These are phyloP conservation scores for Microctonus hyperodae DNA, from an alignment of 2,888 invertebrate species.

Conservation along the genomic window DNA sequence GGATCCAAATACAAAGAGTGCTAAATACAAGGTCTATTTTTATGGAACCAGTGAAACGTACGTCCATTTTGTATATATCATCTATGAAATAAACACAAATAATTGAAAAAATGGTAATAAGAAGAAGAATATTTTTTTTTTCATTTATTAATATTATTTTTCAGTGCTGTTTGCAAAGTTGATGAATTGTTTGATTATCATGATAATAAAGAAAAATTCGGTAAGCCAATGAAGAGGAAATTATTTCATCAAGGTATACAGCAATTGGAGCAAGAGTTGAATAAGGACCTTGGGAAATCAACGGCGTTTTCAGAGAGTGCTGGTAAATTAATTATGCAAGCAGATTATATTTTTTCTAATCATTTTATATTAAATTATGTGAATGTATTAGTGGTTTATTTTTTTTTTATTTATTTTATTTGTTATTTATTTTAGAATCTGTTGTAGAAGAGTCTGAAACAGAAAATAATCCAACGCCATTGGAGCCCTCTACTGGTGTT, in stretches of 20 bases:
- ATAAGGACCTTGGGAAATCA: conserved; percentile 63
- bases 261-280: conserved; percentile 84
- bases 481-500: conserved; percentile 21
- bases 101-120: background rate
- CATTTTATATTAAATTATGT: conserved; percentile 13
- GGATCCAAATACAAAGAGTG: conserved; percentile 71
- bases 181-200: conserved; percentile 88
- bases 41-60: conserved; percentile 95
- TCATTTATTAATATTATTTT: conserved; percentile 26
- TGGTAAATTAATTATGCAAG: conserved; percentile 35
- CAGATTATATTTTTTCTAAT: conserved; percentile 3
- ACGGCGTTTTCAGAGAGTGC: conserved; percentile 41
- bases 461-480: conserved; percentile 39
- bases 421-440: conserved; percentile 15
- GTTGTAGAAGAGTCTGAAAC: conserved; percentile 41
- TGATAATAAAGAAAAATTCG: conserved; percentile 82
- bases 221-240: conserved; percentile 79
- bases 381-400: too few species aligned
- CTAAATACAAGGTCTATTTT: conserved; percentile 84
- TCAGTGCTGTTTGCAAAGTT: conserved; percentile 77
- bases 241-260: conserved; percentile 88
- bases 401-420: background rate
- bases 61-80: conserved; percentile 60
- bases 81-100: background rate
- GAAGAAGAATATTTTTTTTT: background rate